These are phyloP conservation scores for Bicyclus anynana DNA, from an alignment of 1,140 invertebrate species.

Conservation along the genomic window DNA sequence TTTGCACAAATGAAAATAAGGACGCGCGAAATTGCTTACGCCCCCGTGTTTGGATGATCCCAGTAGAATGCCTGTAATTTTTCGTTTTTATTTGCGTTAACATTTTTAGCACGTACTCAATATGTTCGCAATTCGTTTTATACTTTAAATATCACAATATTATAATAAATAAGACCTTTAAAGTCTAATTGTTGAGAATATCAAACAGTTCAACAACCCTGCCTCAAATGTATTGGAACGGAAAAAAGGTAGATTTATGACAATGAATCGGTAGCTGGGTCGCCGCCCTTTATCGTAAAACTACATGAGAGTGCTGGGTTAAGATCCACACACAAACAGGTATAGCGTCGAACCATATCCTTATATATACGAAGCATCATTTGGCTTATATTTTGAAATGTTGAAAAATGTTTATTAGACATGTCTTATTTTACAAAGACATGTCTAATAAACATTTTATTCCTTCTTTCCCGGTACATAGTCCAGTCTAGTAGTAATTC, in stretches of 20 bases:
- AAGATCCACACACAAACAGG: too few species aligned
- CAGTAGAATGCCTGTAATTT: constrained; percentile 17
- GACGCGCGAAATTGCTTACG: constrained; percentile 31
- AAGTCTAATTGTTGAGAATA: not conserved
- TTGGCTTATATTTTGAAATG: not conserved
- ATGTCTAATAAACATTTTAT: too few species aligned
- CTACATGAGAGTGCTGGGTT: not conserved
- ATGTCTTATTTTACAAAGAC: too few species aligned
- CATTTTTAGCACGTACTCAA: not conserved
- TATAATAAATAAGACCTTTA: too few species aligned
- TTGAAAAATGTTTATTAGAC: too few species aligned
- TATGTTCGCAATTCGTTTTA: too few species aligned
- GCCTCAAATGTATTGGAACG: not conserved
- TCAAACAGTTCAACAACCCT: not conserved
- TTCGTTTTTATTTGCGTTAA: not conserved
- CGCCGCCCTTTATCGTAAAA: constrained; percentile 3
- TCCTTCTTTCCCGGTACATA: too few species aligned
- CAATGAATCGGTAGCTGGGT: not conserved
- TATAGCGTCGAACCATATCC: not conserved
- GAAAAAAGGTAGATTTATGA: constrained; percentile 1
- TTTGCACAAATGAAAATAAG: constrained; percentile 40
- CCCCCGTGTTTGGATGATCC: constrained; percentile 28
- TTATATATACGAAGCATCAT: not conserved
- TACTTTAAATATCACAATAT: too few species aligned
- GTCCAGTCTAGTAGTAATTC: too few species aligned